Evolutionary conservation across 2,888 invertebrate genomes (phyloP), one percentile per base, ranked within the genome.

Genomic region (Heliothis peltigera): DNA sequence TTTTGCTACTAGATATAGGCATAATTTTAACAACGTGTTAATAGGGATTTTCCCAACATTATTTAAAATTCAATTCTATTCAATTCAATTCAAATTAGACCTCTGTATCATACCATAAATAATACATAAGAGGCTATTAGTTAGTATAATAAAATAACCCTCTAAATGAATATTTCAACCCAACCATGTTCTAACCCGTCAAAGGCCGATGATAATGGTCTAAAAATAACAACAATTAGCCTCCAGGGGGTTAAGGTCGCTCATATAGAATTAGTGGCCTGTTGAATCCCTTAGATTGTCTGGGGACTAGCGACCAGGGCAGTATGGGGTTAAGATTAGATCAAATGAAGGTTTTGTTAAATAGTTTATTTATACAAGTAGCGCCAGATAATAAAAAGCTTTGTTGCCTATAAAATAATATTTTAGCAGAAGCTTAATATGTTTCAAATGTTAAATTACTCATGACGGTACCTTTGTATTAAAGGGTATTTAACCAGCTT

Each of bases 201-300:
- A 18, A 21, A 51, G 15, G 46, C 17, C 28, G n/a, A 48, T 47
- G 48, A 35, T 53, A 56, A 49, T 52, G 18, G 19, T 52, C 78
- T 60, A 77, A 75, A 75, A 73, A 75, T 77, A 77, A 55, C 47
- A 15, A 55, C 49, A 65, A 78, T 75, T 75, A 65, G 46, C 54
- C 65, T 44, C 62, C 6, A 25, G 43, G 42, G 75, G 54, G 62
- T 53, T 70, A 62, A 74, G 74, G 75, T 51, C 75, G 21, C 19
- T 32, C 59, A 56, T 54, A 42, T 63, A 57, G 59, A 69, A 60
- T 60, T 69, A 70, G 51, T 55, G 17, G 53, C 57, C 2, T 57
- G 75, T 62, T 51, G 43, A 52, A 58, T 53, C 64, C 57, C 56
- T 62, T 44, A 12, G 48, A 25, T 10, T 18, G 18, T 54, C 78